A percentile compares a stretch with the other conserved stretches of the same genome.
phyloP scores from a whole-genome alignment of 1,140 invertebrate species.

The Adoxophyes honmai region DNA sequence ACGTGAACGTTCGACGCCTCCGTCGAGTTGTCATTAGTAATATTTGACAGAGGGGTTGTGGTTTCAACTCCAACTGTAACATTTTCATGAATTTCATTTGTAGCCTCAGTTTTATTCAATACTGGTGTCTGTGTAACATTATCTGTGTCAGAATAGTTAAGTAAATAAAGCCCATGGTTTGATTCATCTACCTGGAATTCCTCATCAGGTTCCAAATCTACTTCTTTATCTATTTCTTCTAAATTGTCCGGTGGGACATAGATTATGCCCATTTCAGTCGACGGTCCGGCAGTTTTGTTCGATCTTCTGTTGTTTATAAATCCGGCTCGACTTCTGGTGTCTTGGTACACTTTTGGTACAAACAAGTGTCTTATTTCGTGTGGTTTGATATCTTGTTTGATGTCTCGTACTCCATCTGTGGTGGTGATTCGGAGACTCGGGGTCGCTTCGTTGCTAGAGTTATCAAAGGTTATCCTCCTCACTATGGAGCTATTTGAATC shows the following conservation, averaged over 20 bases:
- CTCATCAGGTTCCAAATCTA: conserved; percentile 71
- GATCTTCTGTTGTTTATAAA: conserved; percentile 63
- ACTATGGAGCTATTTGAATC: conserved; percentile 63
- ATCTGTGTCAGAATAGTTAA: conserved; percentile 69
- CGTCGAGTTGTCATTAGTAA: conserved; percentile 33
- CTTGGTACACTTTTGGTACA: conserved; percentile 61
- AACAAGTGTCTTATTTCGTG: conserved; percentile 66
- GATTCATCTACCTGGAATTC: conserved; percentile 76
- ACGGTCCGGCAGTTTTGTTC: conserved; percentile 40
- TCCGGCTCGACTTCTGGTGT: conserved; percentile 61
- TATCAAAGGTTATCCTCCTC: conserved; percentile 63
- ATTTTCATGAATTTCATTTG: conserved; percentile 50
- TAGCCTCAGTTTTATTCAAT: conserved; percentile 43
- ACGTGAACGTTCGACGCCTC: conserved; percentile 13
- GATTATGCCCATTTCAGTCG: conserved; percentile 50
- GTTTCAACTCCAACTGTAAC: conserved; percentile 32
- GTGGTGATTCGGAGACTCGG: conserved; percentile 53
- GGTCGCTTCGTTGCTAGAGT: conserved; percentile 54
- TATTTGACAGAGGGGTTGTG: conserved; percentile 30
- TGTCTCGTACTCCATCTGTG: conserved; percentile 57
- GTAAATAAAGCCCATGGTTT: conserved; percentile 71
- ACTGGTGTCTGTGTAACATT: conserved; percentile 50
- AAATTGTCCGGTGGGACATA: conserved; percentile 67
- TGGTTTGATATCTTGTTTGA: conserved; percentile 59
- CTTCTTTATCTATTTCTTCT: conserved; percentile 65